A percentile compares a stretch with the other conserved stretches of the same genome.
phyloP scores from a whole-genome alignment of 2,888 invertebrate species.

The Uloborus plumipes region DNA sequence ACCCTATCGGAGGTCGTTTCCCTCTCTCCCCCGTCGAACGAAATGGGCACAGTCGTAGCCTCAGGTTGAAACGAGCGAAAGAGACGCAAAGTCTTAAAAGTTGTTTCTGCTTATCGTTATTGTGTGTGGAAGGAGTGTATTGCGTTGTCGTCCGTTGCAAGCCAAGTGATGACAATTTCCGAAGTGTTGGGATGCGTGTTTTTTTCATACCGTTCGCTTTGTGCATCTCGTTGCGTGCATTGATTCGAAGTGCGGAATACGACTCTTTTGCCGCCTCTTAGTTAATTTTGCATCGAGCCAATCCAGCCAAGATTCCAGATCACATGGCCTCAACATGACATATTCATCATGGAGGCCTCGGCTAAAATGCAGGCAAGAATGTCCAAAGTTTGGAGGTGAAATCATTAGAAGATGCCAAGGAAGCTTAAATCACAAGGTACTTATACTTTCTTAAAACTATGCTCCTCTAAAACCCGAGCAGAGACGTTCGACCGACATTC shows the following conservation, averaged over 20 bases:
- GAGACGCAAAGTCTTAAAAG: slow-evolving; percentile 52
- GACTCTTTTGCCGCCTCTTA: slow-evolving; percentile 30
- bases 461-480: too few relatives aligned
- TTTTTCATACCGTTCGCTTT: slow-evolving; percentile 14
- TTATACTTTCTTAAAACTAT: too few relatives aligned
- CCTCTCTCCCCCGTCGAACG: slow-evolving; percentile 55
- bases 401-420: slow-evolving; percentile 67
- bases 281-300: slow-evolving; percentile 38
- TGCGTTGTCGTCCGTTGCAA: slow-evolving; percentile 19
- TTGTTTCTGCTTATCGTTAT: slow-evolving; percentile 54
- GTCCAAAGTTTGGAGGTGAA: slow-evolving; percentile 67
- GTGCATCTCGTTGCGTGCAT: slow-evolving; percentile 8
- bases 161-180: slow-evolving; percentile 43
- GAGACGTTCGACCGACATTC: neutral
- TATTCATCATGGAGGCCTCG: slow-evolving; percentile 67
- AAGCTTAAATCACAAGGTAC: slow-evolving; percentile 67
- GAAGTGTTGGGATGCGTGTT: slow-evolving; percentile 7
- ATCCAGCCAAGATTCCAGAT: slow-evolving; percentile 61
- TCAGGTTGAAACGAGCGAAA: slow-evolving; percentile 59
- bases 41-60: slow-evolving; percentile 63
- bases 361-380: slow-evolving; percentile 67
- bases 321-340: slow-evolving; percentile 68
- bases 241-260: slow-evolving; percentile 34
- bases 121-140: slow-evolving; percentile 43
- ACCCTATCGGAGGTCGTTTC: slow-evolving; percentile 61